A percentile compares a stretch with the other conserved stretches of the same genome.
Evolutionary conservation across 2,797 vertebrate species (phyloP).

Genomic region (Chiroxiphia lanceolata): DNA sequence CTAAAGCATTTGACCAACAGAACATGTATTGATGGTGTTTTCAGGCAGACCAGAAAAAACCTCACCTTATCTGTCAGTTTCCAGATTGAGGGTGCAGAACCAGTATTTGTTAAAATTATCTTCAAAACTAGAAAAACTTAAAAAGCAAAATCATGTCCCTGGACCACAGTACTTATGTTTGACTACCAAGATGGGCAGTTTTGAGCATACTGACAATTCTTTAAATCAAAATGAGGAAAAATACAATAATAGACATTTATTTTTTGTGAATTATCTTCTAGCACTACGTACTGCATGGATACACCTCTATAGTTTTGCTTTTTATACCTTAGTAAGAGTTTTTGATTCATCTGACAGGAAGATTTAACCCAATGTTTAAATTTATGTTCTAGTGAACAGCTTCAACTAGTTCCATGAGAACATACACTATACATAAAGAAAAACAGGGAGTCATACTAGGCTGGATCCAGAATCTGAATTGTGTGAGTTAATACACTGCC

Average conservation of each 20-base stretch:
- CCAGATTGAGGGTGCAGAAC: not conserved
- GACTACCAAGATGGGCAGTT: not conserved
- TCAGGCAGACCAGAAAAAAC: not conserved
- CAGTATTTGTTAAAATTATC: not conserved
- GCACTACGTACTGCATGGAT: not conserved
- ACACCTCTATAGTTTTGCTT: not conserved
- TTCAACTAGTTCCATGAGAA: not conserved
- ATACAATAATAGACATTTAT: not conserved
- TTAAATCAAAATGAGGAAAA: not conserved
- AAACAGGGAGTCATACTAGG: not conserved
- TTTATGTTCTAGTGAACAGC: not conserved
- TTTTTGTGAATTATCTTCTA: not conserved
- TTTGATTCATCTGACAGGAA: not conserved
- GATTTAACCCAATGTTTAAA: not conserved
- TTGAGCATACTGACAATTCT: not conserved
- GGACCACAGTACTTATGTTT: not conserved
- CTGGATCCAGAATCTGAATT: not conserved
- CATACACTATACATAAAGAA: not conserved
- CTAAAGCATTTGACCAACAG: not conserved
- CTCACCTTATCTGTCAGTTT: not conserved
- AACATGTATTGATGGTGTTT: not conserved
- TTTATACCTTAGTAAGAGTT: not conserved
- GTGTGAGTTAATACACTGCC: not conserved
- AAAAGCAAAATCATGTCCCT: fast-evolving
- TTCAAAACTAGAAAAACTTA: not conserved